Conservation (phyloP, 2,888 invertebrate species). For the Ochlodes sylvanus region DNA sequence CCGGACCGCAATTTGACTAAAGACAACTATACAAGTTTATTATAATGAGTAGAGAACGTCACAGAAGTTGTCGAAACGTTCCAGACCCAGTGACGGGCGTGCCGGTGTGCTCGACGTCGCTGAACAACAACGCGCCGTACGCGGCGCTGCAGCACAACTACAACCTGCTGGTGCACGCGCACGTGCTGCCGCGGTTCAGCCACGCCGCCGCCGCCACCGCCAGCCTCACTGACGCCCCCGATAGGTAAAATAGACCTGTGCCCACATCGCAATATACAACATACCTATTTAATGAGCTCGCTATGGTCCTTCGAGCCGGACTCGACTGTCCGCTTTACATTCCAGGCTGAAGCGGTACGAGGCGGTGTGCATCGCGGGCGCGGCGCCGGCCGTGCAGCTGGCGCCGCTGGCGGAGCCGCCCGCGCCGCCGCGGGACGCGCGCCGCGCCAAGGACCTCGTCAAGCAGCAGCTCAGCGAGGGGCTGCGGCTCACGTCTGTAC, state of each 20-base stretch:
- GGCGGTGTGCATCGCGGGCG: conserved; percentile 80
- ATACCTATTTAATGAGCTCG: no score
- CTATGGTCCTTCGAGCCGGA: no score
- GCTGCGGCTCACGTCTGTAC: conserved; percentile 87
- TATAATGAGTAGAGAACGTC: no score
- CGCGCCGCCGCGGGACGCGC: conserved; percentile 67
- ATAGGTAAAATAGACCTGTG: no score
- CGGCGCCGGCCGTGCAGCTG: conserved; percentile 73
- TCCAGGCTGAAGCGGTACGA: conserved; percentile 85
- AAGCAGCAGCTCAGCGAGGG: conserved; percentile 87
- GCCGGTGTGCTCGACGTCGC: conserved; percentile 87
- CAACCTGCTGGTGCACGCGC: conserved; percentile 90
- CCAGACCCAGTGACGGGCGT: conserved; percentile 90
- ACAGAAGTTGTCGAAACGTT: no score
- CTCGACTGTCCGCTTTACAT: not conserved
- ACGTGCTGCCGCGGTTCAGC: conserved; percentile 88
- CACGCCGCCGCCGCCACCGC: conserved; percentile 71
- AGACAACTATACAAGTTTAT: not conserved
- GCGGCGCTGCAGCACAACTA: conserved; percentile 88
- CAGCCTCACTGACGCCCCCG: conserved; percentile 72
- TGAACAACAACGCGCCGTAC: conserved; percentile 84
- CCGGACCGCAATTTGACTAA: not conserved
- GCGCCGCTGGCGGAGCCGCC: no score
- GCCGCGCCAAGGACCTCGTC: conserved; percentile 85
- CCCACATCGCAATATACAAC: not conserved